Base-by-base conservation (phyloP, 1,140 invertebrate genomes). In the Homarus americanus region DNA sequence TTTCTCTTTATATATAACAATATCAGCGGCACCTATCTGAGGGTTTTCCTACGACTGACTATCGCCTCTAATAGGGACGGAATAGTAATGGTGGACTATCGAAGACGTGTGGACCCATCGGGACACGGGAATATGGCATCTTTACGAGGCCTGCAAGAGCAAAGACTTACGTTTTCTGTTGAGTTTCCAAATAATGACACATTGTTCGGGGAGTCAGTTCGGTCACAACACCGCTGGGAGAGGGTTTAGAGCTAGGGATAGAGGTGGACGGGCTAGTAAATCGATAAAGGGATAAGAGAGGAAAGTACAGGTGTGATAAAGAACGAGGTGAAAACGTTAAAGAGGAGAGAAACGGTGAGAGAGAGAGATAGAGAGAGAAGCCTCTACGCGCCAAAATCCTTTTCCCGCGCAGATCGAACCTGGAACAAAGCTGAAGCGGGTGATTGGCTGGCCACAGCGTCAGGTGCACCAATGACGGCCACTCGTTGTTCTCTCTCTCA, bases 351-450 rank as follows among this genome's bases (percentile, higher is more conserved):
- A 63, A 63, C 15, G 20, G 15, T 20, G 58, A 49, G 58, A 24
- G 20, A 63, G 4, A 69, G 4, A 44, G 40, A 41, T 7, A 24
- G 9, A 4, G 63, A 32, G 24, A 49, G 24, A 32, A n/a, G 32
- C 15, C 24, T 34, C 78, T 44, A 44, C 78, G 40, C 32, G 40
- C 53, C 40, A 76, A 72, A 78, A 63, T 36, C 76, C 87, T 73
- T n/a, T 82, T 82, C 79, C 63, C 66, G 87, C 87, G 87, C 87
- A 90, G 87, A 90, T 90, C 87, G 87, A 90, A 90, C 87, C 53
- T 63, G 80, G 80, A 78, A 90, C 87, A 90, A 90, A 90, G 87
- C 80, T 1, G 20, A n/a, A 28, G 78, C 87, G 82, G 44, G 78
- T 63, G 87, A 90, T 90, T 90, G 87, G 87, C 87, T 63, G 36